A percentile compares a stretch with the other conserved stretches of the same genome.
phyloP scores from a whole-genome alignment of 2,888 invertebrate genomes.

The Drosophila nr. fundita region DNA sequence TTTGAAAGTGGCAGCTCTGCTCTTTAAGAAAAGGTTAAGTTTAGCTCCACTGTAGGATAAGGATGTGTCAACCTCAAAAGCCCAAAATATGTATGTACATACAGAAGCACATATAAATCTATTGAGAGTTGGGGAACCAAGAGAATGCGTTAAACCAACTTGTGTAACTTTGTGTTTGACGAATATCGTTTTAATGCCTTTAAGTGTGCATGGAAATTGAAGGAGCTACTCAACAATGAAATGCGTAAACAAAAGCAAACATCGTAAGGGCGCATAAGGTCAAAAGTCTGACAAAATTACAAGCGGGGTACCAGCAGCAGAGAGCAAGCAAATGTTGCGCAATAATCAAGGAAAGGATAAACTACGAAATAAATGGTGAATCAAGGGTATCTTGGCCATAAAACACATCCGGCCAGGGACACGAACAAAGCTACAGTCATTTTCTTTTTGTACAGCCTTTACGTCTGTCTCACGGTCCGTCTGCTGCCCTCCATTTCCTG shows the following conservation, averaged over 20 bases:
- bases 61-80: slow-evolving; percentile 49
- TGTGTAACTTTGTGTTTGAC: slow-evolving; percentile 71
- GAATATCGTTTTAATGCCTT: slow-evolving; percentile 80
- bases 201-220: slow-evolving; percentile 77
- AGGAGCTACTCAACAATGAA: slow-evolving; percentile 55
- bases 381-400: slow-evolving; percentile 74
- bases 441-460: slow-evolving; percentile 27
- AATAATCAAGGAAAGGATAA: slow-evolving; percentile 82
- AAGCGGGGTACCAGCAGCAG: slow-evolving; percentile 28
- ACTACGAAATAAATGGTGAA: slow-evolving; percentile 77
- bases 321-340: slow-evolving; percentile 68
- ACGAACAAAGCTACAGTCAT: slow-evolving; percentile 48
- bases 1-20: background rate
- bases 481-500: slow-evolving; percentile 12
- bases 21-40: background rate
- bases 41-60: slow-evolving; percentile 2
- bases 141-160: slow-evolving; percentile 57
- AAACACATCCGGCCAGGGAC: slow-evolving; percentile 71
- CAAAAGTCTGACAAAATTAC: slow-evolving; percentile 73
- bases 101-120: slow-evolving; percentile 2
- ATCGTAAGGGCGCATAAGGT: slow-evolving; percentile 61
- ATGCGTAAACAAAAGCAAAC: slow-evolving; percentile 71
- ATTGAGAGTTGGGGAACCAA: slow-evolving; percentile 12
- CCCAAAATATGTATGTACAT: slow-evolving; percentile 40
- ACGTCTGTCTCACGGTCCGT: slow-evolving; percentile 16